A percentile compares a stretch with the other conserved stretches of the same genome.
phyloP scores from a whole-genome alignment of 2,888 invertebrate species.

The Ormyrus rosae region DNA sequence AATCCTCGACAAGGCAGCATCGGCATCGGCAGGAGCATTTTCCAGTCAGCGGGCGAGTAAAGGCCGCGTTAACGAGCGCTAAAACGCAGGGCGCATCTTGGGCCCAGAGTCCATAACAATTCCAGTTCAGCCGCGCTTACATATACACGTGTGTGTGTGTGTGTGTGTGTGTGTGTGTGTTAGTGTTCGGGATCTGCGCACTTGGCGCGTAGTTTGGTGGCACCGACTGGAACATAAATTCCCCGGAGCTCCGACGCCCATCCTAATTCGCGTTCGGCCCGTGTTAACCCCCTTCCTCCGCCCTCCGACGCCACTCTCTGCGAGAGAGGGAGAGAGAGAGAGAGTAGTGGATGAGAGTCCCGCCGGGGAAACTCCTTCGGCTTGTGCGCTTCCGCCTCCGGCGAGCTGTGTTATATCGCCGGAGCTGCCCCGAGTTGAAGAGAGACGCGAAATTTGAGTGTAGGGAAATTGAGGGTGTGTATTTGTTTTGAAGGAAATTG shows the following conservation, averaged over 20 bases:
- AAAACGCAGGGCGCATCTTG: constrained; percentile 16
- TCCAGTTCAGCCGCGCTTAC: not conserved
- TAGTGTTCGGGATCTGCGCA: not conserved
- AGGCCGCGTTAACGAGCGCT: constrained; percentile 41
- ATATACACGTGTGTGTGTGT: not conserved
- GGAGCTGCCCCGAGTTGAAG: too few species aligned
- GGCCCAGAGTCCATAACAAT: constrained; percentile 3
- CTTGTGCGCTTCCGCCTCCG: not conserved
- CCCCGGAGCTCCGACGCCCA: constrained; percentile 44
- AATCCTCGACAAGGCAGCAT: too few species aligned
- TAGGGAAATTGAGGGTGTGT: not conserved
- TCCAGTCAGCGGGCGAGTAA: not conserved
- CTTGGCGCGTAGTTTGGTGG: constrained; percentile 44
- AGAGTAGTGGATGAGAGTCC: not conserved
- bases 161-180: too few species aligned
- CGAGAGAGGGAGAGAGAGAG: not conserved
- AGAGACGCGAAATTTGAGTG: not conserved
- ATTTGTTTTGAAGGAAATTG: not conserved
- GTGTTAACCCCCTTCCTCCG: constrained; percentile 4
- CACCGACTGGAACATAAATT: constrained; percentile 64
- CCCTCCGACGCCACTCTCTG: not conserved
- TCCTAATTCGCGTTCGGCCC: constrained; percentile 28
- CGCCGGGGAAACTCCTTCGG: constrained; percentile 18
- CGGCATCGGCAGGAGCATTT: not conserved
- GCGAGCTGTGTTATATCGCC: too few species aligned